Conservation (phyloP, 2,888 invertebrate species). For the Clistopyga incitator region DNA sequence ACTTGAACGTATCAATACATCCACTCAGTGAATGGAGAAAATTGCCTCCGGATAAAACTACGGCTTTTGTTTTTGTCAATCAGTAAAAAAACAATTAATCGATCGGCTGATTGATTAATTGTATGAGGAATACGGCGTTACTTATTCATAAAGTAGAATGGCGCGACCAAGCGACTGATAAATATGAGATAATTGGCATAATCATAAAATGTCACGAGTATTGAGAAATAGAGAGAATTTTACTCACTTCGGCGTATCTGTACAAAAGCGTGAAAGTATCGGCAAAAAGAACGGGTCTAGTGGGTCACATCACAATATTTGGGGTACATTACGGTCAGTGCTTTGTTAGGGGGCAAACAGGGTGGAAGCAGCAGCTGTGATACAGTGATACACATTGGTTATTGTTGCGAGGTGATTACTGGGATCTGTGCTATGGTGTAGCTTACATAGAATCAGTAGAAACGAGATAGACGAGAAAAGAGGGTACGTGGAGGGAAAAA, state of each 20-base stretch:
- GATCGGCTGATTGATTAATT: background rate
- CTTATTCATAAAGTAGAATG: background rate
- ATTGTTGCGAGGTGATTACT: conserved; percentile 10
- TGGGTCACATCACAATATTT: conserved; percentile 3
- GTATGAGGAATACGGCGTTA: background rate
- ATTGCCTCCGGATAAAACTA: background rate
- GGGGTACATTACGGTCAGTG: conserved; percentile 5
- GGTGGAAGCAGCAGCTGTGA: conserved; percentile 39
- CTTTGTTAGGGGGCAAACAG: conserved; percentile 9
- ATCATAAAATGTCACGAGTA: background rate
- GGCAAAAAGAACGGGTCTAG: conserved; percentile 32
- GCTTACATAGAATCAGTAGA: conserved; percentile 20
- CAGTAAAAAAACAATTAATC: background rate
- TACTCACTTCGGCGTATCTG: background rate
- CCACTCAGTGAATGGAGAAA: background rate
- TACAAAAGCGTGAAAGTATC: conserved; percentile 8
- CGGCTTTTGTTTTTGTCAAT: background rate
- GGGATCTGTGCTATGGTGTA: conserved; percentile 18
- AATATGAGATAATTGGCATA: background rate
- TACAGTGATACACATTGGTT: conserved; percentile 25
- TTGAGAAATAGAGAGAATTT: background rate
- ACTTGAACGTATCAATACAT: too few species aligned
- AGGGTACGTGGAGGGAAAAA: background rate
- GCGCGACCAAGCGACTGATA: background rate
- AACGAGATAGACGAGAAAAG: conserved; percentile 42